These are phyloP conservation scores for Drosophila infuscata DNA, from an alignment of 2,888 invertebrate species.

Conservation along the genomic window DNA sequence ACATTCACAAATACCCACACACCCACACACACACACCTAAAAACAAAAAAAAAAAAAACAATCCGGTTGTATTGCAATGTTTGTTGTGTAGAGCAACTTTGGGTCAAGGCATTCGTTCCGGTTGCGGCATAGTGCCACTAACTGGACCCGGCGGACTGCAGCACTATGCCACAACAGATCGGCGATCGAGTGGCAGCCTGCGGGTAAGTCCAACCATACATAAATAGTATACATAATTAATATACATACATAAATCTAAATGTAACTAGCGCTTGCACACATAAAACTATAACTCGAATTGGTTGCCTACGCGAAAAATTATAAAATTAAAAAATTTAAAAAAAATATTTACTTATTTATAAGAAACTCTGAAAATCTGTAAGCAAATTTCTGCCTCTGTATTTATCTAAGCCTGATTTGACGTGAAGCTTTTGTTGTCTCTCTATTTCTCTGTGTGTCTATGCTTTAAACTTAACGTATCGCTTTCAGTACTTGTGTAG, in stretches of 20 bases:
- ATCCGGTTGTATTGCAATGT: conserved; percentile 75
- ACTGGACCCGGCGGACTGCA: conserved; percentile 85
- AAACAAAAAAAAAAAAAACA: conserved; percentile 49
- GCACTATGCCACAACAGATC: conserved; percentile 85
- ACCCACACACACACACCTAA: conserved; percentile 28
- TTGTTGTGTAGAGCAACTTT: conserved; percentile 85
- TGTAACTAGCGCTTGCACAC: conserved; percentile 53
- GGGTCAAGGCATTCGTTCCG: conserved; percentile 85
- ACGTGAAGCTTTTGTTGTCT: conserved; percentile 84
- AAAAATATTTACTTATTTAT: neutral
- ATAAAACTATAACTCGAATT: conserved; percentile 38
- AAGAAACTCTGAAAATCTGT: conserved; percentile 16
- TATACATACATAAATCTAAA: conserved; percentile 16
- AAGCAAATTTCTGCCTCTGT: conserved; percentile 42
- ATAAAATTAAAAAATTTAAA: neutral
- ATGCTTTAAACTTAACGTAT: conserved; percentile 24
- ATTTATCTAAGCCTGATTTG: conserved; percentile 69
- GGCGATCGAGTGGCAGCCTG: conserved; percentile 84
- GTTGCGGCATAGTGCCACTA: conserved; percentile 85
- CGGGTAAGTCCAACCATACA: conserved; percentile 82
- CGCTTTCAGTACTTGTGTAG: conserved; percentile 48
- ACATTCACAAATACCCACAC: conserved; percentile 17
- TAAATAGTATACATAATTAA: conserved; percentile 2
- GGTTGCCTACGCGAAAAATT: conserved; percentile 31
- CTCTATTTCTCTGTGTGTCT: conserved; percentile 53